Evolutionary conservation across 1,140 invertebrate genomes (phyloP), one percentile per base, ranked within the genome.

Genomic region (Caenorhabditis latens): DNA sequence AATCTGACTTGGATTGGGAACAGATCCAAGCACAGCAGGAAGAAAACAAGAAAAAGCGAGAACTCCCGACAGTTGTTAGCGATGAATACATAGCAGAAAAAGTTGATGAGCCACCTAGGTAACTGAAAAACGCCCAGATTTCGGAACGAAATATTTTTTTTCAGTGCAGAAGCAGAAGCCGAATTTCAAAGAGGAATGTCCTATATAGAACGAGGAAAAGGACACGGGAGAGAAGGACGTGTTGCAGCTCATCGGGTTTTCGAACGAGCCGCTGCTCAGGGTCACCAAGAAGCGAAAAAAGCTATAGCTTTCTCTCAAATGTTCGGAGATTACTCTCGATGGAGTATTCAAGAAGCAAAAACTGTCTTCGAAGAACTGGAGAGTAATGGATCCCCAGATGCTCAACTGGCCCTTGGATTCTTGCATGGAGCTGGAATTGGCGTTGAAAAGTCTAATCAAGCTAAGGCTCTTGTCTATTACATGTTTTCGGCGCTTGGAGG

Each of bases 401-500:
- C 87, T 21, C 88, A 91, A 50, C 90, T 90, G 58, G 85, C 32
- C 58, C 93, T 97, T 90, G 96, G 96, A 32, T 97, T 98, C 92
- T 93, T 98, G 71, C 96, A 98, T 93, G 95, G 96, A 24, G 95
- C 95, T 82, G 97, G 97, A 16, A 94, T 98, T 16, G 88, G 88
- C 16, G 67, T 89, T 19, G 19, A 46, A 14, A 86, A 89, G 40
- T 79, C 65, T 16, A 84, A 61, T 84, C 89, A 88, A 58, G 84
- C 93, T 79, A 91, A 94, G 93, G 96, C 97, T 7, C 92, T 99
- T 14, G 94, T 99, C 0, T 96, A 98, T 93, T 97, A 97, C 91
- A 97, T 96, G 11, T 95, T 97, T 92, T 96, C 95, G 43, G 96
- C 97, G 21, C 92, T 98, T 4, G 97, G 96, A 0, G 97, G 96